Base-by-base conservation (phyloP, 2,113 vertebrate species). In the Tragelaphus imberbis region DNA sequence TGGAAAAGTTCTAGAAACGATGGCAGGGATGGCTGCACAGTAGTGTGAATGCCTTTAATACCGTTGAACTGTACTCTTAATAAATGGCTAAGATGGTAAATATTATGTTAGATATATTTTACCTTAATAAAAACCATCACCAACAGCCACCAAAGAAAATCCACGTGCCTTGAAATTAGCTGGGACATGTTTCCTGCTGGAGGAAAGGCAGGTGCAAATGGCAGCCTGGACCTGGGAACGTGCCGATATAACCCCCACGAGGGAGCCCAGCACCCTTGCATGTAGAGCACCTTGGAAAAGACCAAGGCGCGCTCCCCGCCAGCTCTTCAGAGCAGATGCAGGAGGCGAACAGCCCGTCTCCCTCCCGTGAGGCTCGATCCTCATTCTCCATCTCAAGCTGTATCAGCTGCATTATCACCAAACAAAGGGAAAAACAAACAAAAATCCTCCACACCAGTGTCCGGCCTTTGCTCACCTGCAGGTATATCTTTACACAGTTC, bases 271-370 rank as follows among this genome's bases (percentile, higher is more conserved):
- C 3, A 4, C 33, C 30, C 30, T 21, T 5, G 16, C 2, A 0
- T 33, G 21, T 44, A 36, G 51, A 47, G 25, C 1, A 1, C 23
- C 27, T 16, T 5, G 21, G 49, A 25, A 15, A 21, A 59, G 23
- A 51, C 19, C 0, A 0, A 5, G 33, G 51, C 2, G 0, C 5
- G 8, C 40, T 51, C 55, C n/a, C 68, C 0, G 1, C 16, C 47
- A 11, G 9, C 68, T 27, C 80, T 59, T 68, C 28, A 9, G 6
- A 2, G 2, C 59, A 40, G 80, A 88, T 30, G 49, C 65, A 7
- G 2, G 47, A 75, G 15, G 6, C 0, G 0, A 27, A 13, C 19
- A 25, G 3, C 30, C 28, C 7, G 3, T 27, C 36, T 30, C 16
- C 13, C n/a, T 21, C 63, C 36, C 17, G 2, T 5, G 53, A 23